These are phyloP conservation scores for Cydia splendana DNA, from an alignment of 1,140 invertebrate genomes.

Conservation along the genomic window DNA sequence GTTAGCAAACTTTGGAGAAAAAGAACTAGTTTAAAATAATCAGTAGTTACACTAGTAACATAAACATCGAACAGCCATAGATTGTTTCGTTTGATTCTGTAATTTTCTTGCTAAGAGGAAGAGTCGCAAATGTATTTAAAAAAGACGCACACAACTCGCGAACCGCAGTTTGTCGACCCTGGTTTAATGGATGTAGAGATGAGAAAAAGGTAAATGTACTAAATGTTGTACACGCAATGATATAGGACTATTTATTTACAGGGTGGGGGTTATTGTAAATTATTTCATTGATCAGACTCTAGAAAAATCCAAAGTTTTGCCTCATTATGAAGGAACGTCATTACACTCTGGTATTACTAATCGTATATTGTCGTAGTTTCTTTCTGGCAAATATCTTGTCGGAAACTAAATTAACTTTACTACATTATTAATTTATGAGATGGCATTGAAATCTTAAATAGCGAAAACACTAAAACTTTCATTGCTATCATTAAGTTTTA, in stretches of 20 bases:
- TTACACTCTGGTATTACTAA: background rate
- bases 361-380: background rate
- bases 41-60: background rate
- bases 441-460: constrained; percentile 6
- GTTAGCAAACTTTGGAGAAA: background rate
- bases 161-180: no score
- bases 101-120: no score
- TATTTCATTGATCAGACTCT: no score
- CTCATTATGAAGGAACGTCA: background rate
- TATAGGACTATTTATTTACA: background rate
- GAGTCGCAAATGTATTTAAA: no score
- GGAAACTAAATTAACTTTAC: background rate
- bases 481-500: constrained; percentile 15
- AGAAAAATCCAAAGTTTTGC: background rate
- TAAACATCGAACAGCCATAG: background rate
- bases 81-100: no score
- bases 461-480: constrained; percentile 6
- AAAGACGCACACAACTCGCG: no score
- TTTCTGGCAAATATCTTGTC: background rate
- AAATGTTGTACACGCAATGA: background rate
- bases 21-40: background rate
- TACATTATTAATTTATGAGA: background rate
- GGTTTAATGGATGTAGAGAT: no score
- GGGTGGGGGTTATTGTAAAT: background rate
- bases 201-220: background rate